Percentiles rank a stretch among this genome's conserved stretches.
These are phyloP conservation scores for Ephestia elutella DNA, from an alignment of 1,140 invertebrate species.

Conservation along the genomic window DNA sequence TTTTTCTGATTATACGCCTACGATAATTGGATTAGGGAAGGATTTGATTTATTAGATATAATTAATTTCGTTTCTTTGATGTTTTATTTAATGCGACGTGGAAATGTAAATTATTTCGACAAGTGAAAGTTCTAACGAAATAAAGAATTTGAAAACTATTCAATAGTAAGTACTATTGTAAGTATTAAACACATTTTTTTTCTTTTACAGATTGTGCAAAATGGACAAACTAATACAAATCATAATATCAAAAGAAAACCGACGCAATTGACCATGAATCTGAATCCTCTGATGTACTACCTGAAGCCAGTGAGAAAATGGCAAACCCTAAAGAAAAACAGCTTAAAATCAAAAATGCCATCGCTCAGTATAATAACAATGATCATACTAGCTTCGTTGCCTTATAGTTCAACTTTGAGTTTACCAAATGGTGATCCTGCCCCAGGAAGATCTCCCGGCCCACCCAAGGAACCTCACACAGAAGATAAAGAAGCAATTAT, in stretches of 20 bases:
- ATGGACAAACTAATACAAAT: background rate
- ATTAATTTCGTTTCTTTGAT: too few relatives aligned
- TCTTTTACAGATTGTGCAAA: background rate
- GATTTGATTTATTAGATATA: too few relatives aligned
- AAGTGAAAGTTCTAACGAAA: too few relatives aligned
- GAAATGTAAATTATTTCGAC: too few relatives aligned
- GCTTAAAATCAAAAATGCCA: slow-evolving; percentile 40
- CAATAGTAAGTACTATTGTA: too few relatives aligned
- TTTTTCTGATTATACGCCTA: too few relatives aligned
- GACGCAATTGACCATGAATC: slow-evolving; percentile 1
- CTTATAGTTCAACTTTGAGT: slow-evolving; percentile 53
- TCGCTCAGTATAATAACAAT: slow-evolving; percentile 35
- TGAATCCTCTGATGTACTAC: slow-evolving; percentile 8
- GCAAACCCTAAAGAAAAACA: slow-evolving; percentile 21
- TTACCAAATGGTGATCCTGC: slow-evolving; percentile 62
- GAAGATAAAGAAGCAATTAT: slow-evolving; percentile 31
- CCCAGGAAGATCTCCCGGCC: slow-evolving; percentile 59
- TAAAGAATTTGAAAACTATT: too few relatives aligned
- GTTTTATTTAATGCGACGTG: too few relatives aligned
- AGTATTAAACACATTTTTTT: too few relatives aligned
- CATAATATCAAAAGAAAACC: slow-evolving; percentile 16
- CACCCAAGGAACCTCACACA: slow-evolving; percentile 31
- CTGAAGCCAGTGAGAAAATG: slow-evolving; percentile 17
- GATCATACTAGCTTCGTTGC: slow-evolving; percentile 45
- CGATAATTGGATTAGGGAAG: too few relatives aligned